phyloP scores from a whole-genome alignment of 2,888 invertebrate genomes.

The Coleophora deauratella region DNA sequence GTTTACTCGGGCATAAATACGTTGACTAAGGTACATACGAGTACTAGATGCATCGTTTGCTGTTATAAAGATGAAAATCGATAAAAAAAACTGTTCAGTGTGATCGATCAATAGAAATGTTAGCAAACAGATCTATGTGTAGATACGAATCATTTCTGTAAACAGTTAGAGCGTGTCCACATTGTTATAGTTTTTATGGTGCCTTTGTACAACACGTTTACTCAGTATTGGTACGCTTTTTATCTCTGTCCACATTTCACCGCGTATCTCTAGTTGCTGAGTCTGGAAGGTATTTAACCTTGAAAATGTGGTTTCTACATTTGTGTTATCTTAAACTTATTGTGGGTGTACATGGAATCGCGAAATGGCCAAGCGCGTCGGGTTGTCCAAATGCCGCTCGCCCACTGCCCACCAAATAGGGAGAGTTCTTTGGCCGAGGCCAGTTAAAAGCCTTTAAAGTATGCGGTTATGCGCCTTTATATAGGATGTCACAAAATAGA shows the following conservation, averaged over 20 bases:
- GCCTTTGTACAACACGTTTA: background rate
- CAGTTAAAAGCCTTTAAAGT: constrained; percentile 23
- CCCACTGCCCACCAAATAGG: constrained; percentile 53
- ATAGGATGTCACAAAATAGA: too few relatives aligned
- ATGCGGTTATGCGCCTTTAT: too few relatives aligned
- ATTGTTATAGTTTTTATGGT: background rate
- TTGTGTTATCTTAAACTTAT: constrained; percentile 40
- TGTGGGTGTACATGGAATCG: constrained; percentile 42
- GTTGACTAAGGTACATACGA: too few relatives aligned
- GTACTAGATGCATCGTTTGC: too few relatives aligned
- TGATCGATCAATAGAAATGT: too few relatives aligned
- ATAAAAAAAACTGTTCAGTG: too few relatives aligned
- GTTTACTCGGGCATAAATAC: too few relatives aligned
- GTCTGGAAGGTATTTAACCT: too few relatives aligned
- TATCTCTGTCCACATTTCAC: background rate
- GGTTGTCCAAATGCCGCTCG: constrained; percentile 53
- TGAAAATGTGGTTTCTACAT: too few relatives aligned
- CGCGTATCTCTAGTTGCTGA: background rate
- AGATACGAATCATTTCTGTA: too few relatives aligned
- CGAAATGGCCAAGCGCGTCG: constrained; percentile 38
- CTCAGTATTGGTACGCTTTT: background rate
- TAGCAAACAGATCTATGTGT: too few relatives aligned
- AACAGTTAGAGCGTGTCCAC: background rate
- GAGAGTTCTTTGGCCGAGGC: constrained; percentile 40
- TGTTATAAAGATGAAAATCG: too few relatives aligned